Conservation (phyloP, 53 echinoderm and acorn worm species). For the Arbacia lixula region DNA sequence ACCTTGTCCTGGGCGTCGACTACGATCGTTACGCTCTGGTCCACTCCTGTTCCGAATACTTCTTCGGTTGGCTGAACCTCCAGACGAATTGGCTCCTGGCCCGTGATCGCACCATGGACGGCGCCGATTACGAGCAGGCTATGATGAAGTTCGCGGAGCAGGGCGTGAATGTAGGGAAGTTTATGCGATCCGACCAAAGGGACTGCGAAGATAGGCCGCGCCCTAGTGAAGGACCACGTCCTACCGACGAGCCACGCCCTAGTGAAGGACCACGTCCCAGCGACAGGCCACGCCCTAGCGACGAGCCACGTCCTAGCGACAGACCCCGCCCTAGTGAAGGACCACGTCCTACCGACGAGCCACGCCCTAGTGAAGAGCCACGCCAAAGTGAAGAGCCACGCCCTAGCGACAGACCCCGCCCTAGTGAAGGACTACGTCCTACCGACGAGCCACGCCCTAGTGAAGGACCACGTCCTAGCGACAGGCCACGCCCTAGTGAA, state of each 20-base stretch:
- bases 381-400: not conserved
- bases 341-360: not conserved
- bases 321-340: not conserved
- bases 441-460: not conserved
- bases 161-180: conserved; percentile 43
- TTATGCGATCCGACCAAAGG: not conserved
- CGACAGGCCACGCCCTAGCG: not conserved
- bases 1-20: conserved; percentile 34
- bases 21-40: conserved; percentile 62
- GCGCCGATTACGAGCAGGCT: not conserved
- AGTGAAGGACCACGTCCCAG: not conserved
- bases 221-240: not conserved
- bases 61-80: conserved; percentile 53
- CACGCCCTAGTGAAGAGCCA: not conserved
- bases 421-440: not conserved
- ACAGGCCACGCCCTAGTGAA: conserved; percentile 4
- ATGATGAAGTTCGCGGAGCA: not conserved
- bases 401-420: not conserved
- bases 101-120: conserved; percentile 4
- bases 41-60: conserved; percentile 54
- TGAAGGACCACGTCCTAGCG: not conserved
- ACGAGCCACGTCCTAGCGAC: not conserved
- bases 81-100: conserved; percentile 70
- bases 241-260: not conserved
- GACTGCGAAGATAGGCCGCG: conserved; percentile 22